phyloP scores from a whole-genome alignment of 37 sponge, comb jelly and placozoan genomes.

The Bolinopsis microptera region DNA sequence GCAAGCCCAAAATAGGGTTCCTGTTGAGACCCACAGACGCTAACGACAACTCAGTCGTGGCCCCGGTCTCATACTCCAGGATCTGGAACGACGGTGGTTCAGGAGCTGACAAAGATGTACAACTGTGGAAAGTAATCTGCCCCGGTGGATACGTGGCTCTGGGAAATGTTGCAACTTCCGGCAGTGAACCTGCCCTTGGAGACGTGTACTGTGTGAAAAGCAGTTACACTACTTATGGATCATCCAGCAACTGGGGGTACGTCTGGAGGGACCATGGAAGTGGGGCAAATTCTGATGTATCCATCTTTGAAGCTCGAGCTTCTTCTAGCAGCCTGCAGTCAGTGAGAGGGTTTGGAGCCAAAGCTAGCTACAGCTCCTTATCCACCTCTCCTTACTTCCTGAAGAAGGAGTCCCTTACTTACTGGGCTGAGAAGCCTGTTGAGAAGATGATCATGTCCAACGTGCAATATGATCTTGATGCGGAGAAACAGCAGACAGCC shows the following conservation, averaged over 20 bases:
- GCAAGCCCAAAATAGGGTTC: background rate
- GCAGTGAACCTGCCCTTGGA: background rate
- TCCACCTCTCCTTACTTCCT: background rate
- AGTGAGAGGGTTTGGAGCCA: background rate
- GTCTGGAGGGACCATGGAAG: background rate
- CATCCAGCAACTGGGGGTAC: background rate
- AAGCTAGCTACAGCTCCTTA: background rate
- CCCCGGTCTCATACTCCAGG: background rate
- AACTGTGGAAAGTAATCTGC: background rate
- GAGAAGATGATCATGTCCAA: background rate
- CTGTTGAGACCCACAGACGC: background rate
- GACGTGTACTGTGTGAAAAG: background rate
- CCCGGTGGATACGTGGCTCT: background rate
- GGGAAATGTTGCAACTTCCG: background rate
- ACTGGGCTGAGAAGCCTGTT: background rate
- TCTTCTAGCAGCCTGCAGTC: background rate
- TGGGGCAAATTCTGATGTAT: background rate
- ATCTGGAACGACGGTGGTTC: background rate
- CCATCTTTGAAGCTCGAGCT: background rate
- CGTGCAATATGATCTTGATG: background rate
- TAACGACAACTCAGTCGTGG: background rate
- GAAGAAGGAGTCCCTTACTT: background rate
- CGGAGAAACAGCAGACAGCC: background rate
- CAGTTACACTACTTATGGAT: background rate
- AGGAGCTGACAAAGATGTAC: background rate